Evolutionary conservation across 1,140 invertebrate genomes (phyloP).

Genomic region (Pachyrhynchus sulphureomaculatus): DNA sequence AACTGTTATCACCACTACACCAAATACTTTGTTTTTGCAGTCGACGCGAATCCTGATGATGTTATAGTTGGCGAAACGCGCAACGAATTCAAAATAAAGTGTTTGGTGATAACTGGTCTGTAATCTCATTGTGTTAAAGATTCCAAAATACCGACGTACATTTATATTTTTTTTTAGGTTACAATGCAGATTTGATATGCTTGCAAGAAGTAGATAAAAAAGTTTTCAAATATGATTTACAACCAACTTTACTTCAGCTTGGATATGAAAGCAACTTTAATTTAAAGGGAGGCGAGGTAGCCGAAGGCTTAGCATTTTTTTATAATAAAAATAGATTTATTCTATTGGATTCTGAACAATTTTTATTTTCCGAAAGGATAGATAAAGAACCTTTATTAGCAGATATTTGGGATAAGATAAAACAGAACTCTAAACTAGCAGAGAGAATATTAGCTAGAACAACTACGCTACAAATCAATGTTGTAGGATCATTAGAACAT

Average conservation of each 20-base stretch:
- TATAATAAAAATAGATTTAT: slow-evolving; percentile 65
- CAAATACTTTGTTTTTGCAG: no score
- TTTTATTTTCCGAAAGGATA: slow-evolving; percentile 56
- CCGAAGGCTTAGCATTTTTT: slow-evolving; percentile 82
- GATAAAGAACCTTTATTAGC: slow-evolving; percentile 58
- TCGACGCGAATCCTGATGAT: no score
- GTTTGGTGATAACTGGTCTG: no score
- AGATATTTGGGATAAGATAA: slow-evolving; percentile 64
- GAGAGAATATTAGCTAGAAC: slow-evolving; percentile 64
- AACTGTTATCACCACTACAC: no score
- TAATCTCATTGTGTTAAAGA: no score
- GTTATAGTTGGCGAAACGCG: no score
- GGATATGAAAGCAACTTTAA: slow-evolving; percentile 64
- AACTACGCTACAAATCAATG: slow-evolving; percentile 63
- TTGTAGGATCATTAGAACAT: slow-evolving; percentile 64
- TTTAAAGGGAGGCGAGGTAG: slow-evolving; percentile 70
- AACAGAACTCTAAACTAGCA: slow-evolving; percentile 61
- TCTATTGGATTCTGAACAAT: slow-evolving; percentile 46
- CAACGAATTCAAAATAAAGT: no score
- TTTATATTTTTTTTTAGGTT: slow-evolving; percentile 58
- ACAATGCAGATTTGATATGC: slow-evolving; percentile 87
- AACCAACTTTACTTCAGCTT: slow-evolving; percentile 58
- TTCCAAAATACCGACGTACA: no score
- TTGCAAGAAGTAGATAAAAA: slow-evolving; percentile 90
- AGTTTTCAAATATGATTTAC: slow-evolving; percentile 73